phyloP scores from a whole-genome alignment of 2,797 vertebrate genomes.

The Melanotaenia boesemani region DNA sequence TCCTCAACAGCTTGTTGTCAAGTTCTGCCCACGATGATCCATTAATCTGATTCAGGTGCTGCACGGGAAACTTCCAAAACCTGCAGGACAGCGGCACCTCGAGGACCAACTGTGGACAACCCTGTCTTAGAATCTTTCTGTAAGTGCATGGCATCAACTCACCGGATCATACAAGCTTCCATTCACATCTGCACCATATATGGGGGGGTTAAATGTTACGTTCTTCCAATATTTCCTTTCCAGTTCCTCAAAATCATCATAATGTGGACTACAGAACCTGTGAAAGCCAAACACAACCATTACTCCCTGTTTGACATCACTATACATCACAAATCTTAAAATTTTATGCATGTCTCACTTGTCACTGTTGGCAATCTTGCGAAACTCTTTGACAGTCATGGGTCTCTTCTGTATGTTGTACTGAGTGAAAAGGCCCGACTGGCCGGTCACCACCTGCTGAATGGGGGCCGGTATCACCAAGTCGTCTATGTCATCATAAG shows the following conservation, averaged over 20 bases:
- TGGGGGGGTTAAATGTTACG: slow-evolving; percentile 95
- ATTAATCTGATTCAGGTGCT: too few relatives aligned
- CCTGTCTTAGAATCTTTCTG: too few relatives aligned
- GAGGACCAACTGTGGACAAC: too few relatives aligned
- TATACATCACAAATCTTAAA: neutral
- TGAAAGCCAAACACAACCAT: neutral
- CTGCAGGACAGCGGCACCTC: too few relatives aligned
- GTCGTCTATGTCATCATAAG: slow-evolving; percentile 94
- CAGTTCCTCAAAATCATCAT: slow-evolving; percentile 96
- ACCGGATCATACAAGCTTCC: slow-evolving; percentile 94
- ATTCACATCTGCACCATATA: slow-evolving; percentile 97
- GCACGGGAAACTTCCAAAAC: too few relatives aligned
- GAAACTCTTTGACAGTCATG: slow-evolving; percentile 88
- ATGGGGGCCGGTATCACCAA: slow-evolving; percentile 86
- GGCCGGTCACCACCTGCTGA: too few relatives aligned
- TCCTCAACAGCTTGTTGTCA: too few relatives aligned
- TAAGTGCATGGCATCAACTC: slow-evolving; percentile 55
- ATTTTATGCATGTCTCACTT: slow-evolving; percentile 82
- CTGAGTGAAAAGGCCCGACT: too few relatives aligned
- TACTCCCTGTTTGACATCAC: neutral
- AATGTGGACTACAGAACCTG: slow-evolving; percentile 94
- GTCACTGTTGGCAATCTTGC: slow-evolving; percentile 93
- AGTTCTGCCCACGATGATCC: too few relatives aligned
- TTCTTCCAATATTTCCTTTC: slow-evolving; percentile 99
- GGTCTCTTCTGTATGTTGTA: too few relatives aligned